Percentiles rank a stretch among this genome's conserved stretches.
phyloP scores from a whole-genome alignment of 35 echinoderm and acorn worm species.

The Diadema setosum region DNA sequence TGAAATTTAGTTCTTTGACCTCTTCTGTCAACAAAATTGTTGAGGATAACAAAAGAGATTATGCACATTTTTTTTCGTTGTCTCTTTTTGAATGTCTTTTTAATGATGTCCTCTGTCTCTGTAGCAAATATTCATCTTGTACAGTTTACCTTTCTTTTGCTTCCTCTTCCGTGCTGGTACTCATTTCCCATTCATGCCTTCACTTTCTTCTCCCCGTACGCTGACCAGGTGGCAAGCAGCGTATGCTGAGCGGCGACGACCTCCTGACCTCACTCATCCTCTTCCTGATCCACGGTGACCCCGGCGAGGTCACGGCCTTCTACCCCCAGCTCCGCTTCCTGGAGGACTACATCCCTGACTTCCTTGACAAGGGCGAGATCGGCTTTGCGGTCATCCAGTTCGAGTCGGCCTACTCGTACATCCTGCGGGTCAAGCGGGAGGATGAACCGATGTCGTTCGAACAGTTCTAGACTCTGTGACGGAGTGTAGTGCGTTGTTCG shows the following conservation, averaged over 20 bases:
- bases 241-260: slow-evolving; percentile 79
- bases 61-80: too few relatives aligned
- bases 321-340: slow-evolving; percentile 67
- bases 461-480: too few relatives aligned
- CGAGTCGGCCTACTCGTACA: slow-evolving; percentile 53
- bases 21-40: too few relatives aligned
- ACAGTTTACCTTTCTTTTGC: too few relatives aligned
- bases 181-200: not conserved
- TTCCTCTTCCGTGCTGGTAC: too few relatives aligned
- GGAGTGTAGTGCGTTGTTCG: too few relatives aligned
- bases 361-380: slow-evolving; percentile 63
- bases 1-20: too few relatives aligned
- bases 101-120: too few relatives aligned
- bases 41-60: too few relatives aligned
- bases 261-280: slow-evolving; percentile 62
- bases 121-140: too few relatives aligned
- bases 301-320: slow-evolving; percentile 33
- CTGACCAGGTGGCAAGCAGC: slow-evolving; percentile 73
- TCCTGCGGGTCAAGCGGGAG: not conserved
- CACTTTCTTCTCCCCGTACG: not conserved
- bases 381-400: slow-evolving; percentile 68
- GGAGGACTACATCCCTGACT: slow-evolving; percentile 70
- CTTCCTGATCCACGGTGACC: slow-evolving; percentile 69
- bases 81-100: too few relatives aligned
- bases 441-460: too few relatives aligned